Conservation (phyloP, 1,140 invertebrate genomes). For the Drosophila baimaii region DNA sequence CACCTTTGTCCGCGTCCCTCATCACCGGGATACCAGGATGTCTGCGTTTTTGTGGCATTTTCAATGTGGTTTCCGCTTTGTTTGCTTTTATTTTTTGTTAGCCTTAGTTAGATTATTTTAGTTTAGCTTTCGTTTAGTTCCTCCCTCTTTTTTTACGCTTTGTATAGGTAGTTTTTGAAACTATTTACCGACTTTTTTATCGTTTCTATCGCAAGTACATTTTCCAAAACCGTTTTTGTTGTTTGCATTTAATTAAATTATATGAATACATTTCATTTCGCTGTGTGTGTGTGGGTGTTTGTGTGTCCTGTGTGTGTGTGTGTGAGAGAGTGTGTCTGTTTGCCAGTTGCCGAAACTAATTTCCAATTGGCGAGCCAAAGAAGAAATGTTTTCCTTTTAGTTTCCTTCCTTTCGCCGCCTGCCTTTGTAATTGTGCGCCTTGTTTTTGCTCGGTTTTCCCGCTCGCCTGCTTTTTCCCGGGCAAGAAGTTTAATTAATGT, state of each 20-base stretch:
- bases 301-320: conserved; percentile 14
- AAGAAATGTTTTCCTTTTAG: conserved; percentile 51
- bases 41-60: conserved; percentile 27
- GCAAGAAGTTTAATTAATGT: conserved; percentile 73
- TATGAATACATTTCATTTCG: conserved; percentile 70
- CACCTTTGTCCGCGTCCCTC: conserved; percentile 15
- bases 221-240: conserved; percentile 84
- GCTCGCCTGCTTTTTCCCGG: conserved; percentile 16
- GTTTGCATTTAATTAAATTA: conserved; percentile 83
- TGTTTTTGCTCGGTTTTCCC: conserved; percentile 42
- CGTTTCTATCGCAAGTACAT: conserved; percentile 82
- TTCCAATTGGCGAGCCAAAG: conserved; percentile 62
- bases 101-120: conserved; percentile 61
- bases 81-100: conserved; percentile 36
- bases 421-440: conserved; percentile 47
- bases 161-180: conserved; percentile 78
- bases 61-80: conserved; percentile 61
- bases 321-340: conserved; percentile 35
- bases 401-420: conserved; percentile 31
- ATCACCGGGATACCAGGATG: background rate
- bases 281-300: conserved; percentile 14
- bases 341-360: conserved; percentile 50
- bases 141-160: conserved; percentile 30
- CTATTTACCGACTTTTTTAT: conserved; percentile 75
- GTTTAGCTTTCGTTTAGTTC: conserved; percentile 46